Evolutionary conservation across 2,113 vertebrate genomes (phyloP).

Genomic region (Camelus dromedarius): DNA sequence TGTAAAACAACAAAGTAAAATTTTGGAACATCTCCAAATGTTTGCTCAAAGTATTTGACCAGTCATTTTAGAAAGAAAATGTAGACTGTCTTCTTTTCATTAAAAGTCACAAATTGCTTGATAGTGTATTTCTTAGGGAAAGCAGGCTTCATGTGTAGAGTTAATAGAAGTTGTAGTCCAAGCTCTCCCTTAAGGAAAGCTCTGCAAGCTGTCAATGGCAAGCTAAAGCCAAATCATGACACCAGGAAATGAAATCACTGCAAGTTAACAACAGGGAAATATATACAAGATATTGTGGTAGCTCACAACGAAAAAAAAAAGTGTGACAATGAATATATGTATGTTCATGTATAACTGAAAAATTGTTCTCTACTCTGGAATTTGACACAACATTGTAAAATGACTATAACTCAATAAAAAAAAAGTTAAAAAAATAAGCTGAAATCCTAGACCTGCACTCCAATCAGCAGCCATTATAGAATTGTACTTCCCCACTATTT

Average conservation of each 20-base stretch:
- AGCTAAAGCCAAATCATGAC: background rate
- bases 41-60: background rate
- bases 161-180: too few relatives aligned
- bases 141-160: background rate
- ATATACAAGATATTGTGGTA: too few relatives aligned
- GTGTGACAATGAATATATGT: too few relatives aligned
- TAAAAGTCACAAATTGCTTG: background rate
- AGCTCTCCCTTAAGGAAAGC: background rate
- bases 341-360: too few relatives aligned
- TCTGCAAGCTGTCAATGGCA: background rate
- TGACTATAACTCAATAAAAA: too few relatives aligned
- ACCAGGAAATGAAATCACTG: background rate
- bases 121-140: background rate
- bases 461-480: background rate
- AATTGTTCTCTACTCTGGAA: too few relatives aligned
- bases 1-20: background rate
- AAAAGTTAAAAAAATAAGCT: background rate
- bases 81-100: background rate
- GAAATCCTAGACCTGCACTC: background rate
- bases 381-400: too few relatives aligned
- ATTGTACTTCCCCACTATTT: background rate
- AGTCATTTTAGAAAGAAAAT: background rate
- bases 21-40: background rate
- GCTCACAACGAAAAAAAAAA: too few relatives aligned
- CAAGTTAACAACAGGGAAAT: background rate